These are phyloP conservation scores for Notamacropus eugenii DNA, from an alignment of 2,797 vertebrate genomes.

Conservation along the genomic window DNA sequence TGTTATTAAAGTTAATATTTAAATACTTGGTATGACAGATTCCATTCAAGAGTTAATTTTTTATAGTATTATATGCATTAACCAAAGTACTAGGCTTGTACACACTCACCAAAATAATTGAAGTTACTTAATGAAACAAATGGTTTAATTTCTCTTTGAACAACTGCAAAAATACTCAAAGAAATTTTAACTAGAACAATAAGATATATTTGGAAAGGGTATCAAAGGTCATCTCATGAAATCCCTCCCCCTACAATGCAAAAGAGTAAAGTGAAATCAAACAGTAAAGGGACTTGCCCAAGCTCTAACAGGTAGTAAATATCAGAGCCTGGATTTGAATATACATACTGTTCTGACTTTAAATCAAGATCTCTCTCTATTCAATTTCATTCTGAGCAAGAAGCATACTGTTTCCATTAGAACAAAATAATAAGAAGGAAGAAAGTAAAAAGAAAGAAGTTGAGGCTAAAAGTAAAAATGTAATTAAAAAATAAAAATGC, in stretches of 20 bases:
- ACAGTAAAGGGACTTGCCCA: not conserved
- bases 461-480: not conserved
- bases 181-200: not conserved
- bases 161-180: not conserved
- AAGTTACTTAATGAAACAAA: not conserved
- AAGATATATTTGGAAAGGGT: not conserved
- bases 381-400: not conserved
- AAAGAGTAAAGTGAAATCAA: not conserved
- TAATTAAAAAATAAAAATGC: not conserved
- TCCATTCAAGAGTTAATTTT: not conserved
- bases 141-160: not conserved
- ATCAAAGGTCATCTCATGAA: not conserved
- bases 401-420: not conserved
- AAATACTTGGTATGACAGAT: not conserved
- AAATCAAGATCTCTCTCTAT: not conserved
- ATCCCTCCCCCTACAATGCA: not conserved
- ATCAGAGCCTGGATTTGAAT: not conserved
- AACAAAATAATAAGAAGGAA: not conserved
- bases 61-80: not conserved
- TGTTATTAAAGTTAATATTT: not conserved
- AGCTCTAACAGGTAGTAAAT: not conserved
- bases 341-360: not conserved
- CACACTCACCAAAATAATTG: not conserved
- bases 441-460: not conserved
- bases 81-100: not conserved